Percentiles rank a stretch among this genome's conserved stretches.
Evolutionary conservation across 2,888 invertebrate species (phyloP).

Genomic region (Mantis religiosa): DNA sequence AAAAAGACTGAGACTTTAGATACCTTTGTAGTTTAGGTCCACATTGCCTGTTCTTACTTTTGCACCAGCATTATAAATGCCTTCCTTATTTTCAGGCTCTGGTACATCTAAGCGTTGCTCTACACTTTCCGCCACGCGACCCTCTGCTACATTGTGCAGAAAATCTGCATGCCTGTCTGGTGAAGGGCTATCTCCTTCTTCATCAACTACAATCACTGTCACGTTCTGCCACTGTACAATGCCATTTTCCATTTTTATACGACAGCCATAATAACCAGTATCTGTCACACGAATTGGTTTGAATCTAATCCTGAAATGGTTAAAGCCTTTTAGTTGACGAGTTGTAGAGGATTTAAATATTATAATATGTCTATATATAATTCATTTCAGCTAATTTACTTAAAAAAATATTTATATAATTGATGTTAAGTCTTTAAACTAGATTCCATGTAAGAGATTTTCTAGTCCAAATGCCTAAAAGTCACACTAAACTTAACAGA

Average conservation of each 20-base stretch:
- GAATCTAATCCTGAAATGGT: conserved; percentile 44
- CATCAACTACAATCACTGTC: conserved; percentile 32
- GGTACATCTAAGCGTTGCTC: neutral
- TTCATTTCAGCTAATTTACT: too few species aligned
- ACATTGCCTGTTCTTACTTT: neutral
- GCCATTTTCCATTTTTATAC: conserved; percentile 22
- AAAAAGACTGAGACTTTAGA: neutral
- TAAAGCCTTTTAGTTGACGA: neutral
- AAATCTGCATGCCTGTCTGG: neutral
- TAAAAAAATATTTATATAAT: too few species aligned
- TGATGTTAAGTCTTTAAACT: too few species aligned
- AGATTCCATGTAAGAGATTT: too few species aligned
- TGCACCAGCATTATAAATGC: neutral
- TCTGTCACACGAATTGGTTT: conserved; percentile 48
- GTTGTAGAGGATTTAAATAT: neutral
- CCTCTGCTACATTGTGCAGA: conserved; percentile 18
- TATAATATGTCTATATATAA: neutral
- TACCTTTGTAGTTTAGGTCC: neutral
- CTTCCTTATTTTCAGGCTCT: neutral
- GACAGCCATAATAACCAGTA: conserved; percentile 49
- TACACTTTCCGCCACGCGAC: neutral
- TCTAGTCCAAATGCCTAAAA: too few species aligned
- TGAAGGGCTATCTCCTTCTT: neutral
- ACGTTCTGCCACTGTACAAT: conserved; percentile 34
- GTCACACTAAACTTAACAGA: too few species aligned